Conservation (phyloP, 2,797 vertebrate genomes). For the Hapalemur alaotrensis region DNA sequence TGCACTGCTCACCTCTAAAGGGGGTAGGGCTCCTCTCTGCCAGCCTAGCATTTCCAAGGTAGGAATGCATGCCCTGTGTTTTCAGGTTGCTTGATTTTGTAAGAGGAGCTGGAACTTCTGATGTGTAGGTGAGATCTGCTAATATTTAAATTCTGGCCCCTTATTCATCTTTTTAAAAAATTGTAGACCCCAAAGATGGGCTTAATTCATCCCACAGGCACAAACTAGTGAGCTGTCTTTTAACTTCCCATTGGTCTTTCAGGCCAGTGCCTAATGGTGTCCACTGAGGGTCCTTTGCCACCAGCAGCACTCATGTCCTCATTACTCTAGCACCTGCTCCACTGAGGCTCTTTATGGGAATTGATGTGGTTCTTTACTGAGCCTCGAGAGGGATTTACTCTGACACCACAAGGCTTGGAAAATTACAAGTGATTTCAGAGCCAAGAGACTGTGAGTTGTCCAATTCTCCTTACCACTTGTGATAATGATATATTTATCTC, state of each 20-base stretch:
- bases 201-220: neutral
- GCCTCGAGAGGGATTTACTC: neutral
- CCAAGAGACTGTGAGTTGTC: neutral
- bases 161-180: neutral
- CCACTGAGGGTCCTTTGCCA: neutral
- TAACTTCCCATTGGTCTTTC: neutral
- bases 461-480: neutral
- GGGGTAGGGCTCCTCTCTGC: rapidly evolving
- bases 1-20: rapidly evolving
- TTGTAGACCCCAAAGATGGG: neutral
- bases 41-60: neutral
- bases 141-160: neutral
- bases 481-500: neutral
- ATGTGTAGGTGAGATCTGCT: neutral
- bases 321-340: neutral
- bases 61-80: neutral
- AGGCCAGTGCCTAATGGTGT: neutral
- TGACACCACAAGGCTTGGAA: neutral
- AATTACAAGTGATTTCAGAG: neutral
- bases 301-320: rapidly evolving
- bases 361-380: neutral
- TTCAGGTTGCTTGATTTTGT: neutral
- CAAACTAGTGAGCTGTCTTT: neutral
- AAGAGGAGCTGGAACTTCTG: neutral
- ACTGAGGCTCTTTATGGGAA: neutral